Evolutionary conservation across 2,797 vertebrate genomes (phyloP), one percentile per base, ranked within the genome.

Genomic region (Alca torda): DNA sequence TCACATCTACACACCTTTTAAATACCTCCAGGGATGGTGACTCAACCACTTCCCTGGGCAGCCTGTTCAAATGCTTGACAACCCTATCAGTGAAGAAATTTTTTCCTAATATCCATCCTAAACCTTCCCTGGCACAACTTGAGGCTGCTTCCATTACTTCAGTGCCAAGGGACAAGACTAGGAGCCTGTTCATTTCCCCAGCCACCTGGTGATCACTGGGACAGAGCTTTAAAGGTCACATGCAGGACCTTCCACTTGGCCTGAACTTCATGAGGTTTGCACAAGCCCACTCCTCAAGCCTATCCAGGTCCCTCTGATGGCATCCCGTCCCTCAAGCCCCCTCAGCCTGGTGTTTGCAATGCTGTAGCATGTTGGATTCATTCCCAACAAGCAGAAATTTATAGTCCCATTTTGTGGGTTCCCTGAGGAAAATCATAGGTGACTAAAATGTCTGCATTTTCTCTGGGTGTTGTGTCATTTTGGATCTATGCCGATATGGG

Each of bases 341-440:
- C 23, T 64, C 67, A 56, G 9, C 30, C 31, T 43, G n/a, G 7
- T 19, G 31, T 63, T 83, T 70, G 10, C 13, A 70, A 19, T 60
- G 23, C 20, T 6, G 1, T 18, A 18, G 13, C 9, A 5, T 12
- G 11, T 18, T 46, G 9, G 30, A 11, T 85, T 85, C 33, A 21
- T 7, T 77, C n/a, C 61, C 20, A 64, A n/a, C 0, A 4, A 48
- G 13, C 3, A 82, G 17, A 67, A 60, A 43, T 24, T 35, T 45
- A 2, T 24, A 5, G 7, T 37, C 33, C 11, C 20, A 4, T 30
- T 75, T 68, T n/a, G 13, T 16, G 1, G 0, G 17, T 26, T 85
- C 68, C 28, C 37, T 53, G 9, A 6, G 19, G 25, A 53, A 85
- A 57, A 2, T 13, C 25, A 3, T 11, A 10, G 2, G 3, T 59